These are phyloP conservation scores for Cantharis rufa DNA, from an alignment of 2,888 invertebrate genomes.

Conservation along the genomic window DNA sequence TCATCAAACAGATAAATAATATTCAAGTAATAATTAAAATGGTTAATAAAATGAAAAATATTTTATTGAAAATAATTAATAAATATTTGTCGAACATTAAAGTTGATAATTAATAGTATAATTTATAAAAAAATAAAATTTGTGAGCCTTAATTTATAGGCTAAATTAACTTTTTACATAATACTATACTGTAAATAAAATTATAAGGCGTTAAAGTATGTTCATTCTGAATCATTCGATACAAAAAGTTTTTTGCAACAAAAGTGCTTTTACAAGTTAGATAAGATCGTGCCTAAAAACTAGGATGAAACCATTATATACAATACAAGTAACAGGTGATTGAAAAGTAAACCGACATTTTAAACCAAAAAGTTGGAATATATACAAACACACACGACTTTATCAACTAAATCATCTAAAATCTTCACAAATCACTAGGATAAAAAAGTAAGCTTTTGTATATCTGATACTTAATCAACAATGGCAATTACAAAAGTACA, in stretches of 20 bases:
- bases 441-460: constrained; percentile 25
- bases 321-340: constrained; percentile 15
- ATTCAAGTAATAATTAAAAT: too few relatives aligned
- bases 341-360: constrained; percentile 11
- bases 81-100: too few relatives aligned
- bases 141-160: not conserved
- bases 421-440: constrained; percentile 12
- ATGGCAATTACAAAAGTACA: constrained; percentile 27
- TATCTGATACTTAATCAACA: constrained; percentile 25
- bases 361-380: constrained; percentile 6
- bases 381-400: constrained; percentile 17
- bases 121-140: not conserved
- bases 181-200: not conserved
- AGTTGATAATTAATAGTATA: too few relatives aligned
- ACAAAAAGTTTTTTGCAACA: not conserved
- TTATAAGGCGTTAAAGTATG: not conserved
- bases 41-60: too few relatives aligned
- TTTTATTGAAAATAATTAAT: too few relatives aligned
- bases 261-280: not conserved
- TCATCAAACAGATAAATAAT: too few relatives aligned
- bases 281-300: constrained; percentile 6
- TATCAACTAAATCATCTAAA: constrained; percentile 24
- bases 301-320: not conserved
- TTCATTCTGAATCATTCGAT: not conserved
- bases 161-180: not conserved